A percentile compares a stretch with the other conserved stretches of the same genome.
Evolutionary conservation across 2,113 vertebrate genomes (phyloP).

Genomic region (Chaetodon trifascialis): DNA sequence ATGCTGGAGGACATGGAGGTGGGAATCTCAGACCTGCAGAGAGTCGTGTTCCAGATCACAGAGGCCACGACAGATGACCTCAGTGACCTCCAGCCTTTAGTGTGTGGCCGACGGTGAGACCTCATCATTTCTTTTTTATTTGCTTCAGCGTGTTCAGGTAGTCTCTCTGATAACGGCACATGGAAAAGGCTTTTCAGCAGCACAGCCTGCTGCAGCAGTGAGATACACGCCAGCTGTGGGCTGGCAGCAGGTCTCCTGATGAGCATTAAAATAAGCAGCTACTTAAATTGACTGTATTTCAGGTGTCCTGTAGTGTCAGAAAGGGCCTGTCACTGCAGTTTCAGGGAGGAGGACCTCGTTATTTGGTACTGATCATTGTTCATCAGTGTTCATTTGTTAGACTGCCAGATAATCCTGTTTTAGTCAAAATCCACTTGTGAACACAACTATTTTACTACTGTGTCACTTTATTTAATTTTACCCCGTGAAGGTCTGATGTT

Average conservation of each 20-base stretch:
- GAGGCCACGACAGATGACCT: conserved; percentile 90
- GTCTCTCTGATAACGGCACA: background rate
- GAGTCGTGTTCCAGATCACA: conserved; percentile 93
- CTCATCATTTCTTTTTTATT: background rate
- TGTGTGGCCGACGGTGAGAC: conserved; percentile 94
- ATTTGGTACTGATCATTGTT: background rate
- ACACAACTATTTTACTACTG: background rate
- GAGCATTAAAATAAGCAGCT: background rate
- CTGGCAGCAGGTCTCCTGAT: background rate
- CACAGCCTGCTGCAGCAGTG: too few species aligned
- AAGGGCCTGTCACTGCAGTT: too few species aligned
- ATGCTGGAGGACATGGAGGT: conserved; percentile 99
- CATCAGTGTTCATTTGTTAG: too few species aligned
- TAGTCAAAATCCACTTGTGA: too few species aligned
- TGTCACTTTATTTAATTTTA: background rate
- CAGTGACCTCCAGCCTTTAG: conserved; percentile 89
- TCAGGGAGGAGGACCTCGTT: background rate
- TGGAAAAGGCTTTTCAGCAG: too few species aligned
- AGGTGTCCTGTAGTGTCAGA: background rate
- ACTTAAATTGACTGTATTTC: background rate
- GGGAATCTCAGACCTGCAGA: conserved; percentile 94
- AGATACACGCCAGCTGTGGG: background rate
- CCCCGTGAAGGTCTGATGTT: background rate
- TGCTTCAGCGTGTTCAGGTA: background rate
- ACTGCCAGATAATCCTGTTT: too few species aligned